These are phyloP conservation scores for Eclectus roratus DNA, from an alignment of 2,113 vertebrate genomes.

Conservation along the genomic window DNA sequence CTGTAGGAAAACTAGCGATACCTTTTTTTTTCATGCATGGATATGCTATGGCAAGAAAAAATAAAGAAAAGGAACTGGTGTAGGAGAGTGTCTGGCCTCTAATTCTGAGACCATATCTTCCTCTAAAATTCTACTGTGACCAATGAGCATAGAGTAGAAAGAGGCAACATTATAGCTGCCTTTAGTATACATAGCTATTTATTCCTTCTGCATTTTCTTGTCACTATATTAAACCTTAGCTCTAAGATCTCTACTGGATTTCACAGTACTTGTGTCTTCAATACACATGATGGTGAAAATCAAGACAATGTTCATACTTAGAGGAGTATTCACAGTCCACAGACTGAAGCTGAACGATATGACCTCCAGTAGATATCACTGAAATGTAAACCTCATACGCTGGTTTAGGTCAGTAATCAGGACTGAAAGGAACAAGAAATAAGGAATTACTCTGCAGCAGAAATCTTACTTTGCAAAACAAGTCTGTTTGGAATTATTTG, in stretches of 20 bases:
- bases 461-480: neutral
- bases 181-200: neutral
- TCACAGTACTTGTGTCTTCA: neutral
- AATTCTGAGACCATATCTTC: neutral
- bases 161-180: neutral
- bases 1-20: neutral
- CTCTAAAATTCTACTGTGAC: neutral
- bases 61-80: neutral
- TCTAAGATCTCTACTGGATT: neutral
- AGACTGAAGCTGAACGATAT: neutral
- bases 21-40: neutral
- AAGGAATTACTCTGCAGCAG: neutral
- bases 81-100: neutral
- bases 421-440: neutral
- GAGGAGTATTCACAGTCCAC: fast-evolving
- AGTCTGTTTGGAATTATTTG: neutral
- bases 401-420: neutral
- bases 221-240: neutral
- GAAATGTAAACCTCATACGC: neutral
- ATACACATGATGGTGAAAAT: neutral
- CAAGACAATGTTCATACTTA: neutral
- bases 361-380: neutral
- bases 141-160: neutral
- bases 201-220: neutral
- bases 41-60: neutral